Evolutionary conservation across 2,797 vertebrate genomes (phyloP), one percentile per base, ranked within the genome.

Genomic region (Helostoma temminkii): DNA sequence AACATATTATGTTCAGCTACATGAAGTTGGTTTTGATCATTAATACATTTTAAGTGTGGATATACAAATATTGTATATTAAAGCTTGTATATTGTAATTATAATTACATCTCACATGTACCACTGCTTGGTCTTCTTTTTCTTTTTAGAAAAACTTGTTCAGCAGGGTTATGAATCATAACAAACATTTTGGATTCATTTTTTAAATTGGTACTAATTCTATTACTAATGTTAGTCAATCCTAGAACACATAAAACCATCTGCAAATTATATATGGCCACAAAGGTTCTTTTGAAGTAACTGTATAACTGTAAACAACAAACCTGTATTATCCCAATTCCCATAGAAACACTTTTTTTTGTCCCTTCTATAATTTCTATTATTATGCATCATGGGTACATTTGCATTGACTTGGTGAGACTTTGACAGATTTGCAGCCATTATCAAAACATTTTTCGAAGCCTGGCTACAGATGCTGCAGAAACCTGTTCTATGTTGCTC

Each of bases 381-480:
- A 25, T 66, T 66, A 45, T 58, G 71, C 66, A 64, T 60, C 68
- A 71, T 74, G 59, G 78, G 54, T 80, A 81, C 67, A 81, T 83
- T 81, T 82, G 61, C 53, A 1, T 68, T 72, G 66, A 81, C 61
- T 76, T 70, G 46, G 65, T 9, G 12, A 32, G 37, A 43, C 54
- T 83, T 80, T 73, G 71, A 69, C 57, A 82, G 78, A 71, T 77
- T 82, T 83, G 45, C 53, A 66, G 70, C 71, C 56, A 67, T 79
- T 76, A 78, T 78, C 71, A 78, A 66, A 76, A 64, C 73, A 37
- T 54, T 80, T 72, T 75, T 81, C 53, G 62, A 79, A 71, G 77
- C 67, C 50, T 69, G 68, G 71, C 68, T 59, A 47, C 46, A 65
- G 25, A 43, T 50, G 53, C 19, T 52, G 28, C 66, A 57, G 48